These are phyloP conservation scores for Phylloscopus trochilus DNA, from an alignment of 2,113 vertebrate genomes.

Conservation along the genomic window DNA sequence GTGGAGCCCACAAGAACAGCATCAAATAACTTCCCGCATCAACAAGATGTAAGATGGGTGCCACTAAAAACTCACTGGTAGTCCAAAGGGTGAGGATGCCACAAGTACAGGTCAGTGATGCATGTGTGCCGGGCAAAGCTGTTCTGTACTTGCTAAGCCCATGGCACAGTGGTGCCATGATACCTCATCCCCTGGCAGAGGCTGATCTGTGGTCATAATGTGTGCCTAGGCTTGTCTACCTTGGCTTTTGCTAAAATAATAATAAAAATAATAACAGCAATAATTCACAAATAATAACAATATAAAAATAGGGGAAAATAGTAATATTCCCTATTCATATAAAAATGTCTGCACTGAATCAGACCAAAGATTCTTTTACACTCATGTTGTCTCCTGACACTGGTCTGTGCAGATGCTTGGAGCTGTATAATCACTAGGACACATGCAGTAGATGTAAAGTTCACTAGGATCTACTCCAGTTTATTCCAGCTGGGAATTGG, in stretches of 20 bases:
- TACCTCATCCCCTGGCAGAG: not conserved
- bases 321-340: not conserved
- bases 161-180: too few species aligned
- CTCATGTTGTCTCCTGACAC: not conserved
- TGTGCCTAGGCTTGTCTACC: not conserved
- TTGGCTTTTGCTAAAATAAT: not conserved
- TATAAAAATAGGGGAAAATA: not conserved
- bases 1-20: not conserved
- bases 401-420: not conserved
- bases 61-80: not conserved
- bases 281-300: not conserved
- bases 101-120: not conserved
- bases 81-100: not conserved
- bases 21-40: not conserved
- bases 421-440: not conserved
- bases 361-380: not conserved
- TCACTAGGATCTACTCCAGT: not conserved
- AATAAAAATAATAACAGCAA: not conserved
- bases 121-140: not conserved
- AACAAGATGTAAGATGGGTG: accelerated
- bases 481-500: not conserved
- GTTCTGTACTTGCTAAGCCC: not conserved
- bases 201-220: not conserved
- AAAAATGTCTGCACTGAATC: not conserved
- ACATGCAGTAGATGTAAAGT: not conserved